Conservation (phyloP, 30 jellyfish, hydroid and myxozoan genomes). For the Sanderia malayensis region DNA sequence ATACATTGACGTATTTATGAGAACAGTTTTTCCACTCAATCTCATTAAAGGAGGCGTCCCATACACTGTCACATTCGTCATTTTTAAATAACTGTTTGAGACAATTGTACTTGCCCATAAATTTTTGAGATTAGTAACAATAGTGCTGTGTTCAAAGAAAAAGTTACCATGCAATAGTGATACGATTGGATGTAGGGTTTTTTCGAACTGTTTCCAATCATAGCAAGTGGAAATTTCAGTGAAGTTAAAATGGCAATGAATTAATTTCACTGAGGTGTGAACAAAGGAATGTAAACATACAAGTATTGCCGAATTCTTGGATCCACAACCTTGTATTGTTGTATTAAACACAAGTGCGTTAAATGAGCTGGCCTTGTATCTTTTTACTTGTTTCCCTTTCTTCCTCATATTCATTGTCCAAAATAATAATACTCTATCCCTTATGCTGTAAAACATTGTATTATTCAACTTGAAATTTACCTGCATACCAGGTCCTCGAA, state of each 20-base stretch:
- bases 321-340: not conserved
- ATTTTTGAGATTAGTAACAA: no score
- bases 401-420: no score
- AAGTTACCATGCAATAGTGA: not conserved
- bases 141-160: not conserved
- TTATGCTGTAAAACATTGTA: not conserved
- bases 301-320: not conserved
- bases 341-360: not conserved
- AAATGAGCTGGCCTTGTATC: no score
- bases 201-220: no score
- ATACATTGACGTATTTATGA: not conserved
- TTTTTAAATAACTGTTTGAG: not conserved
- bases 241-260: not conserved
- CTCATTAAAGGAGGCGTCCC: not conserved
- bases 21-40: not conserved
- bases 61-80: not conserved
- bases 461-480: not conserved
- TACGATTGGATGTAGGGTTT: no score
- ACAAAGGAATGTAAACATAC: not conserved
- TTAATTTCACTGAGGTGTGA: no score
- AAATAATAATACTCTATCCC: not conserved
- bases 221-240: no score
- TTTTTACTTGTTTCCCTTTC: no score
- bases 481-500: no score
- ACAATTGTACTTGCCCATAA: not conserved